Conservation (phyloP, 2,888 invertebrate species). For the Oscheius myriophilus region DNA sequence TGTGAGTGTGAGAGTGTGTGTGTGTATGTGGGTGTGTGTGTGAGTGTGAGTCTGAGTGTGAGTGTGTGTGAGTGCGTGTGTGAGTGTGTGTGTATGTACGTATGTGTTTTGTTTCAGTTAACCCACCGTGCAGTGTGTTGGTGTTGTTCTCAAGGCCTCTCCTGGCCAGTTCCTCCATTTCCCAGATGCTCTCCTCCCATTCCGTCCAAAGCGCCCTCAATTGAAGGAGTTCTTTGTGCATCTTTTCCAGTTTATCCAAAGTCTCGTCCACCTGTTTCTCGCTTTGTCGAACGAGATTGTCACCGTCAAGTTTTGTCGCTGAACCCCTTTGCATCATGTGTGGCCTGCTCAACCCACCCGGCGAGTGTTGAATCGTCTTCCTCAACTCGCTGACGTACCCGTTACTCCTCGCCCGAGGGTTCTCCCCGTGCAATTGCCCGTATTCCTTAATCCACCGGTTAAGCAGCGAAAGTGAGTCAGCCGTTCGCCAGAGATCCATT, state of each 20-base stretch:
- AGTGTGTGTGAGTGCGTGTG: too few species aligned
- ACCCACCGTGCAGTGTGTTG: constrained; percentile 31
- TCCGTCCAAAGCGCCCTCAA: constrained; percentile 50
- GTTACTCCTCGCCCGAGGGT: constrained; percentile 53
- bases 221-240: constrained; percentile 38
- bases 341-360: constrained; percentile 14
- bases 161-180: constrained; percentile 45
- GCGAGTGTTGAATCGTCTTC: constrained; percentile 27
- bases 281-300: constrained; percentile 33
- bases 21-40: too few species aligned
- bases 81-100: too few species aligned
- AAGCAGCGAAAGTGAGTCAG: constrained; percentile 58
- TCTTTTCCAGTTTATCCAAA: constrained; percentile 38
- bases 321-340: neutral
- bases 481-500: constrained; percentile 55
- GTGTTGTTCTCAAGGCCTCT: constrained; percentile 30
- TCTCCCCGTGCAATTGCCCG: constrained; percentile 55
- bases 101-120: too few species aligned
- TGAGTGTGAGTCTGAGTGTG: too few species aligned
- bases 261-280: constrained; percentile 32
- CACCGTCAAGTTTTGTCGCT: constrained; percentile 49
- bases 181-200: constrained; percentile 46
- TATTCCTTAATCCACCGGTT: constrained; percentile 65
- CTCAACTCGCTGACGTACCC: constrained; percentile 45
- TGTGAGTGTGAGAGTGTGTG: too few species aligned